phyloP scores from a whole-genome alignment of 2,797 vertebrate species.

The Phataginus tricuspis region DNA sequence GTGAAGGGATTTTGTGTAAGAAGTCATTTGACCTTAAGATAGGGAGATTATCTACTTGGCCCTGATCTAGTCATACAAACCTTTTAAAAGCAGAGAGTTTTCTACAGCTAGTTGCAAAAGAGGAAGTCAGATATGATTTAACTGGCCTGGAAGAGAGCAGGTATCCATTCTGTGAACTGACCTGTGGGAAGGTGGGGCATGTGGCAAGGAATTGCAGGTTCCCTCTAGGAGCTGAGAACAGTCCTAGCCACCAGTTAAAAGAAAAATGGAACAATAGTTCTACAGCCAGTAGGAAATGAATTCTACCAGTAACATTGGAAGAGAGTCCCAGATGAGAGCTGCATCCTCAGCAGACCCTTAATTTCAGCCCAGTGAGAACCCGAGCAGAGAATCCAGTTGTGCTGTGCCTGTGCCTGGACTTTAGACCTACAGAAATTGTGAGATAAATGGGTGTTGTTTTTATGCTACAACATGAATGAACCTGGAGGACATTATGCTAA shows the following conservation, averaged over 20 bases:
- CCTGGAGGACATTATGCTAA: not conserved
- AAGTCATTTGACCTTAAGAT: not conserved
- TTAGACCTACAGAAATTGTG: not conserved
- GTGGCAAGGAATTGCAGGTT: not conserved
- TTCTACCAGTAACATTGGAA: conserved; percentile 23
- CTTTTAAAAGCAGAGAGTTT: not conserved
- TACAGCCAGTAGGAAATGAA: not conserved
- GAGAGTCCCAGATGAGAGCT: not conserved
- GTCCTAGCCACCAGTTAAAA: not conserved
- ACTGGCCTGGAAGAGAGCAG: not conserved
- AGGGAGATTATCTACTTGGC: not conserved
- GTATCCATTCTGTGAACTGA: not conserved
- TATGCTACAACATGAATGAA: not conserved
- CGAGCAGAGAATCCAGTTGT: not conserved
- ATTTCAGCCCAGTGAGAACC: not conserved
- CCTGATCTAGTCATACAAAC: not conserved
- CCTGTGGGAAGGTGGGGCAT: not conserved
- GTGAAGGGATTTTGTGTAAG: not conserved
- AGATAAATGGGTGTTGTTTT: not conserved
- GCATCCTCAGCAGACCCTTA: not conserved
- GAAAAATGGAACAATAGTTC: not conserved
- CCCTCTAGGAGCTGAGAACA: not conserved
- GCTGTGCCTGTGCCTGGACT: not conserved
- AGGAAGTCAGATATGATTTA: not conserved
- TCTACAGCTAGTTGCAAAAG: not conserved